These are phyloP conservation scores for Zaprionus tsacasi DNA, from an alignment of 1,140 invertebrate species.

Conservation along the genomic window DNA sequence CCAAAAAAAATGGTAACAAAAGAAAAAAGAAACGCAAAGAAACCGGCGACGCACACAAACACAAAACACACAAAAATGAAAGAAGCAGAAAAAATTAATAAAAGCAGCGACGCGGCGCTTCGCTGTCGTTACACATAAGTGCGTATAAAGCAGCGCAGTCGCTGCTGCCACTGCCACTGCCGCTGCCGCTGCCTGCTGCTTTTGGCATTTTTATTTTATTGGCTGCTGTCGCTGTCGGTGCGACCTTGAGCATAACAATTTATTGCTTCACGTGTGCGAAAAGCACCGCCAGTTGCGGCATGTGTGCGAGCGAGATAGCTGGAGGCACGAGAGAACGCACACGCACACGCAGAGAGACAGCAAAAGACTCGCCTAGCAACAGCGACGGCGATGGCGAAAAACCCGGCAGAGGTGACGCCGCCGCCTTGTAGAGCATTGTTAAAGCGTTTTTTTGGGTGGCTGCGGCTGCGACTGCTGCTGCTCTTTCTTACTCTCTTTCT, in stretches of 20 bases:
- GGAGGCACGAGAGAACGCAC: constrained; percentile 21
- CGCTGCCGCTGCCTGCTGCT: constrained; percentile 17
- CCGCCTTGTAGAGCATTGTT: constrained; percentile 24
- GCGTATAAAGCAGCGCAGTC: constrained; percentile 29
- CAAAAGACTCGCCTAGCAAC: constrained; percentile 68
- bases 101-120: constrained; percentile 2
- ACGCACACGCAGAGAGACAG: constrained; percentile 8
- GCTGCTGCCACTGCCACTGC: neutral
- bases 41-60: constrained; percentile 20
- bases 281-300: constrained; percentile 43
- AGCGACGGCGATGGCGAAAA: constrained; percentile 12
- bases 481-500: neutral
- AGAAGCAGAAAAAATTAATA: neutral
- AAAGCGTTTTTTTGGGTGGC: constrained; percentile 23
- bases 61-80: neutral
- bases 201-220: constrained; percentile 48
- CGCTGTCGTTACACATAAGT: constrained; percentile 13
- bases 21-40: constrained; percentile 33
- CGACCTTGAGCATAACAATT: constrained; percentile 81
- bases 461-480: neutral
- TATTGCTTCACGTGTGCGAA: constrained; percentile 81
- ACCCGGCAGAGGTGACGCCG: neutral
- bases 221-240: constrained; percentile 39
- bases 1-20: constrained; percentile 20
- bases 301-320: constrained; percentile 26